phyloP scores from a whole-genome alignment of 2,113 vertebrate species.

The Anguilla rostrata region DNA sequence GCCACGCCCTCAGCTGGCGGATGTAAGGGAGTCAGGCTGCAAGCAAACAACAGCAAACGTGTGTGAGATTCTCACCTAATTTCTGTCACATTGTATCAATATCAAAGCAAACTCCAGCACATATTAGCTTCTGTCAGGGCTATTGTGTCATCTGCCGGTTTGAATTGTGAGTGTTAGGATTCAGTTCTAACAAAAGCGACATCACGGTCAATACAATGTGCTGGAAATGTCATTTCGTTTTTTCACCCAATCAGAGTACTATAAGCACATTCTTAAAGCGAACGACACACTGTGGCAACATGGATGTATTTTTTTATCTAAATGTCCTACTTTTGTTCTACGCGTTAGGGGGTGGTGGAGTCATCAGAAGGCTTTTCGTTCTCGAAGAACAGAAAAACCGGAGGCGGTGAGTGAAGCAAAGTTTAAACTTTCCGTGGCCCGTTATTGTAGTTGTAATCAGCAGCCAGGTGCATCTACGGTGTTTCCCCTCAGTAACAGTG shows the following conservation, averaged over 20 bases:
- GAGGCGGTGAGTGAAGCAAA: slow-evolving; percentile 44
- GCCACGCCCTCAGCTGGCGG: neutral
- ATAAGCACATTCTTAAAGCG: neutral
- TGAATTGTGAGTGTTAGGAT: neutral
- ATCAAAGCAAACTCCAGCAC: neutral
- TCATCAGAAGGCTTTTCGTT: slow-evolving; percentile 18
- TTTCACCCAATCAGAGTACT: neutral
- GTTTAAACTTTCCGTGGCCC: neutral
- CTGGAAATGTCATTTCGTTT: neutral
- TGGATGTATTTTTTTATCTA: neutral
- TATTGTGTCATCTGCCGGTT: slow-evolving; percentile 6
- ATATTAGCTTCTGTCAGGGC: slow-evolving; percentile 17
- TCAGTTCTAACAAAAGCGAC: neutral
- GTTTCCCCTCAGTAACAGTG: slow-evolving; percentile 12
- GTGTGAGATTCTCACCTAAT: neutral
- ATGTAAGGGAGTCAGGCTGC: neutral
- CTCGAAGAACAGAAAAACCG: slow-evolving; percentile 28
- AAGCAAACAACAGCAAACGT: neutral
- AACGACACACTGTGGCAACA: neutral
- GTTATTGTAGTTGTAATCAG: neutral
- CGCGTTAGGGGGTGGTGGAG: slow-evolving; percentile 40
- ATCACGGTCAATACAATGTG: neutral
- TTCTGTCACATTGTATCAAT: slow-evolving; percentile 18
- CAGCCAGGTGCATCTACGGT: neutral
- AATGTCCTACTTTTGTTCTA: neutral